Evolutionary conservation across 2,888 invertebrate species (phyloP).

Genomic region (Protophormia terraenovae): DNA sequence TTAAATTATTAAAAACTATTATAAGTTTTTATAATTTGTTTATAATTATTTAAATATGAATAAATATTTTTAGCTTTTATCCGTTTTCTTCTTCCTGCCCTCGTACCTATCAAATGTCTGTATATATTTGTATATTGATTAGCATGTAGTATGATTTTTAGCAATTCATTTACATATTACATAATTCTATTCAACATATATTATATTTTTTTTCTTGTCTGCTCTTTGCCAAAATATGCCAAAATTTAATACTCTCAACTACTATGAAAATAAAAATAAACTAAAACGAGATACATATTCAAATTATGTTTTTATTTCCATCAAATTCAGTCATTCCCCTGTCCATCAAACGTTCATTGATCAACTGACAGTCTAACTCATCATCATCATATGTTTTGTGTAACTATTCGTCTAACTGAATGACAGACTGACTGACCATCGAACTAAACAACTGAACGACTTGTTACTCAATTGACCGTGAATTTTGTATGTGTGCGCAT

Average conservation of each 20-base stretch:
- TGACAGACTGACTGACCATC: constrained; percentile 1
- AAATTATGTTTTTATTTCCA: constrained; percentile 20
- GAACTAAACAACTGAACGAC: not conserved
- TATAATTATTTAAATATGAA: no score
- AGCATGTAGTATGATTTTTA: constrained; percentile 50
- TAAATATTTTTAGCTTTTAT: not conserved
- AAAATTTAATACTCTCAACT: constrained; percentile 33
- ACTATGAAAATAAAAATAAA: constrained; percentile 20
- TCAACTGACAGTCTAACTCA: not conserved
- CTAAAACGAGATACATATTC: constrained; percentile 27
- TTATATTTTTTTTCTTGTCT: not conserved
- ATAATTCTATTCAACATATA: constrained; percentile 42
- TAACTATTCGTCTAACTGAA: not conserved
- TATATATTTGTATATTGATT: constrained; percentile 37
- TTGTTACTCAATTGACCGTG: constrained; percentile 67
- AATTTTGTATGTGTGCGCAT: constrained; percentile 35
- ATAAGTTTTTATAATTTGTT: no score
- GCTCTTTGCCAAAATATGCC: constrained; percentile 55
- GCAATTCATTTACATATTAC: constrained; percentile 68
- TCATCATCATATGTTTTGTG: constrained; percentile 23
- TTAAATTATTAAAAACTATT: no score
- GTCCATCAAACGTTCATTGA: not conserved
- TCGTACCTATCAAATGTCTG: constrained; percentile 2
- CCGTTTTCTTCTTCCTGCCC: not conserved
- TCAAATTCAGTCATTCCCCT: constrained; percentile 20